These are phyloP conservation scores for Propithecus deckenii DNA, from an alignment of 2,797 vertebrate species.

Conservation along the genomic window DNA sequence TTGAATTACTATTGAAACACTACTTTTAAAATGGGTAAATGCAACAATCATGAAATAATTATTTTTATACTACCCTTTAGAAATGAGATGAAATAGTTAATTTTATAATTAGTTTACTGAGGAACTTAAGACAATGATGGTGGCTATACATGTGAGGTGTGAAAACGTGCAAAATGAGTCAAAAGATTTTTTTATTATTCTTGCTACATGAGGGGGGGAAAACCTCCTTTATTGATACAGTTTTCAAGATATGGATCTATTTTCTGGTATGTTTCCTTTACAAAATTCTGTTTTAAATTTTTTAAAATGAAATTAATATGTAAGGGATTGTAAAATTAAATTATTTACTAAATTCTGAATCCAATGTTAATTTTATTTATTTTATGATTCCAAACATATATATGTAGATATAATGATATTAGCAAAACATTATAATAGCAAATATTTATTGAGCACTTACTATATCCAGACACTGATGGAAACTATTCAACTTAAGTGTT, in stretches of 20 bases:
- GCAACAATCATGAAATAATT: background rate
- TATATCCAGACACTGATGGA: background rate
- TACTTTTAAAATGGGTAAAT: background rate
- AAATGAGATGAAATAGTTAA: background rate
- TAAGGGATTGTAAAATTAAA: background rate
- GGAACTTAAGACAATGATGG: background rate
- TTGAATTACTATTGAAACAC: background rate
- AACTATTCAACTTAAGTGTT: background rate
- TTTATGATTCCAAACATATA: background rate
- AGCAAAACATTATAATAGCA: background rate
- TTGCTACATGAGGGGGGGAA: fast-evolving
- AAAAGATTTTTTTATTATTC: background rate
- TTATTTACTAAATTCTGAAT: background rate
- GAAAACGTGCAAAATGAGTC: background rate
- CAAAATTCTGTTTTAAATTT: background rate
- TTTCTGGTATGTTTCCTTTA: background rate
- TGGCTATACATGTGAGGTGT: background rate
- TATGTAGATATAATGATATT: background rate
- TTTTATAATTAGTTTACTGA: conserved; percentile 31
- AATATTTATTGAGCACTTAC: background rate
- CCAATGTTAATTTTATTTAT: background rate
- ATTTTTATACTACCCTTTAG: background rate
- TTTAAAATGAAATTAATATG: background rate
- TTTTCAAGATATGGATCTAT: background rate
- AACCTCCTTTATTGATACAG: background rate